phyloP scores from a whole-genome alignment of 2,888 invertebrate genomes.

The Noctuana brunneofusca region DNA sequence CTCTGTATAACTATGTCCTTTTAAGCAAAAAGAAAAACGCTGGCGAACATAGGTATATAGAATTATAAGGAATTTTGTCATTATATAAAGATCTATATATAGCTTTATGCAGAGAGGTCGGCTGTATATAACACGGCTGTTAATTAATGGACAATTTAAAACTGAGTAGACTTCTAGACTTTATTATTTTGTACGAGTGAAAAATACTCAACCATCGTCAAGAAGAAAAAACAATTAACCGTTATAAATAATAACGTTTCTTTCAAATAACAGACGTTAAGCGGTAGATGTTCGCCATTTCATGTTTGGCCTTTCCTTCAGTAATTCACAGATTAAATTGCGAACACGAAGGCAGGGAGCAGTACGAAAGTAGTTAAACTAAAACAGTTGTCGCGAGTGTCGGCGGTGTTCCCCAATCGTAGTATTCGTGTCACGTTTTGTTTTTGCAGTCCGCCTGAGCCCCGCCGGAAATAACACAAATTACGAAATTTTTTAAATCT shows the following conservation, averaged over 20 bases:
- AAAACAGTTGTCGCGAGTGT: slow-evolving; percentile 19
- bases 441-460: slow-evolving; percentile 23
- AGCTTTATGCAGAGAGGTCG: too few relatives aligned
- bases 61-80: too few relatives aligned
- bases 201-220: background rate
- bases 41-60: too few relatives aligned
- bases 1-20: background rate
- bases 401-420: slow-evolving; percentile 18
- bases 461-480: slow-evolving; percentile 28
- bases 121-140: too few relatives aligned
- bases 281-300: background rate
- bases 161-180: too few relatives aligned
- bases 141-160: too few relatives aligned
- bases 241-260: background rate
- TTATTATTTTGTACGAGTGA: too few relatives aligned
- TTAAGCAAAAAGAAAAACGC: background rate
- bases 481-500: slow-evolving; percentile 25
- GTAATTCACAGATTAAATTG: slow-evolving; percentile 19
- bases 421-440: slow-evolving; percentile 31
- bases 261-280: background rate
- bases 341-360: slow-evolving; percentile 20
- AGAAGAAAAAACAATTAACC: too few relatives aligned
- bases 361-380: slow-evolving; percentile 15
- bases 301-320: slow-evolving; percentile 2
- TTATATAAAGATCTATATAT: too few relatives aligned